Evolutionary conservation across 2,797 vertebrate genomes (phyloP), one percentile per base, ranked within the genome.

Genomic region (Neomorphus geoffroyi): DNA sequence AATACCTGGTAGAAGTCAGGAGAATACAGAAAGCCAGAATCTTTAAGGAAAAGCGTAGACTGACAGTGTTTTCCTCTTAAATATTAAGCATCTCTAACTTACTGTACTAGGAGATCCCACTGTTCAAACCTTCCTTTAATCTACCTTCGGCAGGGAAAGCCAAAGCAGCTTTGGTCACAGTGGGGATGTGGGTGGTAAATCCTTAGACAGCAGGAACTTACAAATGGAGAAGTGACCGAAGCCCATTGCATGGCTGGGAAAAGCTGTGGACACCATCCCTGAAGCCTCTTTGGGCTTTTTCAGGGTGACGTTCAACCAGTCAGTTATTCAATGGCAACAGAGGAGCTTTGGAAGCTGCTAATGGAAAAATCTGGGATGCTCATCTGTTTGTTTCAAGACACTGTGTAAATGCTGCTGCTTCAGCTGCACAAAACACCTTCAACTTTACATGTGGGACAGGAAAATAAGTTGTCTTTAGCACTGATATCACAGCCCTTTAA

Each of bases 231-330:
- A 48, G 37, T 10, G 37, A 75, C 32, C 0, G 0, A 90, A 75
- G 41, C 35, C 22, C 24, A 4, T 15, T 23, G 10, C 30, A 2
- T 0, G 0, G 14, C 0, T 51, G 45, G n/a, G 50, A 33, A 56
- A 58, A 33, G 41, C 15, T 32, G 35, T 0, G 45, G 65, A 50
- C 43, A 67, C 19, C 17, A 18, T 10, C 18, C n/a, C 39, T 0
- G 2, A 19, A 10, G 32, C 9, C 33, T 33, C 15, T 18, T 32
- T 43, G 35, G 33, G 37, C 84, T 23, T 48, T 51, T 46, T 7
- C n/a, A 39, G 77, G 27, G 19, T 24, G 43, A 35, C 41, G 11
- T 65, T 75, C 75, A 77, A 70, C 6, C 46, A 81, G 22, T 4
- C 30, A 23, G 50, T 80, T 72, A 71, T 28, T 67, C 26, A 41